phyloP scores from a whole-genome alignment of 2,113 vertebrate species.

The Ceratotherium simum region DNA sequence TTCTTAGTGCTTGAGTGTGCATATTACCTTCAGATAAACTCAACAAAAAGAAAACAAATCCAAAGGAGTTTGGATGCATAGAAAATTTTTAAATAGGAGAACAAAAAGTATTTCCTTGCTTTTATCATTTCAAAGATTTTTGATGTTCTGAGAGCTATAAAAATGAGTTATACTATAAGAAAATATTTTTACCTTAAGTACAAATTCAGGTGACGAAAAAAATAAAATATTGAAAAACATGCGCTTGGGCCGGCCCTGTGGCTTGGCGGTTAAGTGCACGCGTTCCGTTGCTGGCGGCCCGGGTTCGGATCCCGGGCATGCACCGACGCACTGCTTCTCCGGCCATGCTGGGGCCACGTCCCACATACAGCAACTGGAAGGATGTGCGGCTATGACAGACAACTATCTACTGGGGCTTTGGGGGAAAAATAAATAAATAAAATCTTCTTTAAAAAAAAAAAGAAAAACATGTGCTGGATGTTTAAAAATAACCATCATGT shows the following conservation, averaged over 20 bases:
- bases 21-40: background rate
- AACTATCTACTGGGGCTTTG: too few species aligned
- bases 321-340: too few species aligned
- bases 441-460: too few species aligned
- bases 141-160: slow-evolving; percentile 11
- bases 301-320: too few species aligned
- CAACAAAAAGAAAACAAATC: slow-evolving; percentile 44
- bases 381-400: too few species aligned
- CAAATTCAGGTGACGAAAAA: slow-evolving; percentile 68
- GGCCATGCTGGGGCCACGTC: too few species aligned
- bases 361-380: too few species aligned
- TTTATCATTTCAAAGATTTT: slow-evolving; percentile 43
- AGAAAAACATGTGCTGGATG: background rate
- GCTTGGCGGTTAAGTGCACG: too few species aligned
- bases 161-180: slow-evolving; percentile 38
- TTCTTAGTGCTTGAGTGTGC: background rate
- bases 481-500: slow-evolving; percentile 64
- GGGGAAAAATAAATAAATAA: too few species aligned
- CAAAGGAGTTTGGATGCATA: background rate
- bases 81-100: background rate
- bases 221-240: slow-evolving; percentile 45
- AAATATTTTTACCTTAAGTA: slow-evolving; percentile 57
- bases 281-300: too few species aligned
- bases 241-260: too few species aligned
- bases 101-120: slow-evolving; percentile 18